phyloP scores from a whole-genome alignment of 2,888 invertebrate genomes.

The Pheosia tremula region DNA sequence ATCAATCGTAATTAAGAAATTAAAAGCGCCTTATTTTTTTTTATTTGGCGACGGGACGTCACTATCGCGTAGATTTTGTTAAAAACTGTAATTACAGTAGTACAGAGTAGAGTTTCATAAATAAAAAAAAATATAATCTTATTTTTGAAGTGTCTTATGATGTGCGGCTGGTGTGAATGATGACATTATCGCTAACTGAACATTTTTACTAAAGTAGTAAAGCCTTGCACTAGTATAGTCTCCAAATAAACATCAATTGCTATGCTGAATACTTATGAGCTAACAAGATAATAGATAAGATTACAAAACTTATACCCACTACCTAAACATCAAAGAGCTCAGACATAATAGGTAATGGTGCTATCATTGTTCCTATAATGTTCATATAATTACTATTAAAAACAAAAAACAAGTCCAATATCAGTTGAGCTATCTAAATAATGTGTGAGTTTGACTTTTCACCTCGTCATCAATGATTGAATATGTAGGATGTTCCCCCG shows the following conservation, averaged over 20 bases:
- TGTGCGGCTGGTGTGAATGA: no score
- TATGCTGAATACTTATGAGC: neutral
- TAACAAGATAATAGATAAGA: neutral
- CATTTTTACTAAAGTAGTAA: neutral
- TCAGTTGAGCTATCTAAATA: slow-evolving; percentile 44
- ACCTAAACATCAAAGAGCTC: neutral
- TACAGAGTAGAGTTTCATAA: no score
- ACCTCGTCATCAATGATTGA: slow-evolving; percentile 48
- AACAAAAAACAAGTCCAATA: slow-evolving; percentile 26
- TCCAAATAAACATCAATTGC: neutral
- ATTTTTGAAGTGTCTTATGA: no score
- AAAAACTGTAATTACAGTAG: no score
- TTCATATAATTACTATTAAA: slow-evolving; percentile 13
- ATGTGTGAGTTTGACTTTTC: slow-evolving; percentile 44
- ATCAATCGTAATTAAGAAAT: no score
- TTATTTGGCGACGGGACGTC: no score
- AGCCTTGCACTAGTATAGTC: no score
- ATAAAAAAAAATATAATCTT: no score
- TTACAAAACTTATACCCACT: neutral
- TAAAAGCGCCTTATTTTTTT: no score
- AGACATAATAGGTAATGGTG: neutral
- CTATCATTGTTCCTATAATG: slow-evolving; percentile 17
- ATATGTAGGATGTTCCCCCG: slow-evolving; percentile 33
- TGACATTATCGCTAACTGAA: no score
- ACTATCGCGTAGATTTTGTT: no score